Evolutionary conservation across 1,140 invertebrate genomes (phyloP).

Genomic region (Caenorhabditis briggsae): DNA sequence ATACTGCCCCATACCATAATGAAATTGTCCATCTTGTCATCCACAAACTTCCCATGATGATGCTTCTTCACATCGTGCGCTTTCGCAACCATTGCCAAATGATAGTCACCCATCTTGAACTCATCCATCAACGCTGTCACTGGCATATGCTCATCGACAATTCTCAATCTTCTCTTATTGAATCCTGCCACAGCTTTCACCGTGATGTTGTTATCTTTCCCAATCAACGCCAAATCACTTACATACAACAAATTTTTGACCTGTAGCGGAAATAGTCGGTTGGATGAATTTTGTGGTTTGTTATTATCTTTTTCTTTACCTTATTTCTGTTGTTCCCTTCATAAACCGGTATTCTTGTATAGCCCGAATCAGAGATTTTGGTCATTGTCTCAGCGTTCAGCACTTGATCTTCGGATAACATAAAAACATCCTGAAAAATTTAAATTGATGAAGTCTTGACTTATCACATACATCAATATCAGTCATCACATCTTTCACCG

Average conservation of each 20-base stretch:
- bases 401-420: conserved; percentile 79
- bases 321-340: conserved; percentile 82
- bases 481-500: conserved; percentile 80
- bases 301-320: conserved; percentile 80
- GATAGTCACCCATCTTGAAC: conserved; percentile 85
- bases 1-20: not conserved
- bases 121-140: conserved; percentile 94
- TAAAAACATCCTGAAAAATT: conserved; percentile 79
- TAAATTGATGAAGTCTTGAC: not conserved
- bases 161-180: conserved; percentile 94
- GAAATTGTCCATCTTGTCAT: conserved; percentile 10
- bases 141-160: conserved; percentile 94
- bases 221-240: conserved; percentile 95
- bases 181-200: conserved; percentile 91
- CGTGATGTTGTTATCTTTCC: conserved; percentile 92
- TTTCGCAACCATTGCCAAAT: conserved; percentile 72
- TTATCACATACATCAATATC: conserved; percentile 79
- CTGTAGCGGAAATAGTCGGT: conserved; percentile 84
- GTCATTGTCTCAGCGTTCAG: conserved; percentile 84
- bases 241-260: conserved; percentile 80
- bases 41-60: conserved; percentile 35
- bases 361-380: conserved; percentile 92
- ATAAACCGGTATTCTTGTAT: conserved; percentile 93
- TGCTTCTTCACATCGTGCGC: conserved; percentile 32
- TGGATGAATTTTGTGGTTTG: conserved; percentile 81